Conservation (phyloP, 2,797 vertebrate genomes). For the Remorina albescens region DNA sequence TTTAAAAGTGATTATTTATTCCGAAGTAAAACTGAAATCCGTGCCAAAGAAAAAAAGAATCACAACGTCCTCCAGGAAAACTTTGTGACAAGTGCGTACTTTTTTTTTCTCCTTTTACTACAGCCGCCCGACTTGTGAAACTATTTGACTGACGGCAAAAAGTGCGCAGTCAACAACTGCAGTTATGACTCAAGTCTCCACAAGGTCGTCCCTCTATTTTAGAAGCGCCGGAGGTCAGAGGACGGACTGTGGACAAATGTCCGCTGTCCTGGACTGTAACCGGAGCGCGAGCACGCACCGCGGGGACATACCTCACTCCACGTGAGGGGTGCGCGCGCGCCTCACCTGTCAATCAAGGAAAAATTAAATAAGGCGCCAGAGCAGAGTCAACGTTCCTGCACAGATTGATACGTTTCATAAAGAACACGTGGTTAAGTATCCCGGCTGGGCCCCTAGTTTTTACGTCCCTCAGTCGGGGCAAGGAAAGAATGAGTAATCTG, state of each 20-base stretch:
- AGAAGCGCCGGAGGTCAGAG: conserved; percentile 72
- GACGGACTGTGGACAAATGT: conserved; percentile 40
- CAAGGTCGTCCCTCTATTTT: conserved; percentile 76
- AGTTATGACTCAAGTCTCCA: conserved; percentile 42
- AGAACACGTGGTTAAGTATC: too few relatives aligned
- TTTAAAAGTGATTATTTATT: conserved; percentile 15
- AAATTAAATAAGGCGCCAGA: not conserved
- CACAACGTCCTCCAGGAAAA: conserved; percentile 16
- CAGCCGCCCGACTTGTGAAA: conserved; percentile 8
- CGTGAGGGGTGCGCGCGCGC: not conserved
- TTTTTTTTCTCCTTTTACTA: not conserved
- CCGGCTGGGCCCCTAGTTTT: too few relatives aligned
- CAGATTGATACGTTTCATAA: too few relatives aligned
- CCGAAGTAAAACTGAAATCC: not conserved
- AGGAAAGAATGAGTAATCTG: too few relatives aligned
- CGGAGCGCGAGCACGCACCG: not conserved
- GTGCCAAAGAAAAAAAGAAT: conserved; percentile 11
- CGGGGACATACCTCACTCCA: conserved; percentile 23
- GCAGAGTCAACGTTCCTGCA: not conserved
- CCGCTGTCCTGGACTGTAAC: conserved; percentile 55
- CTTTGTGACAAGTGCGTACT: not conserved
- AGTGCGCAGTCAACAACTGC: conserved; percentile 64
- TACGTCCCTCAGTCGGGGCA: too few relatives aligned
- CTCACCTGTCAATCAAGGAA: conserved; percentile 19
- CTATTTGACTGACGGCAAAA: conserved; percentile 44